Conservation (phyloP, 2,888 invertebrate species). For the Octonoba sinensis region DNA sequence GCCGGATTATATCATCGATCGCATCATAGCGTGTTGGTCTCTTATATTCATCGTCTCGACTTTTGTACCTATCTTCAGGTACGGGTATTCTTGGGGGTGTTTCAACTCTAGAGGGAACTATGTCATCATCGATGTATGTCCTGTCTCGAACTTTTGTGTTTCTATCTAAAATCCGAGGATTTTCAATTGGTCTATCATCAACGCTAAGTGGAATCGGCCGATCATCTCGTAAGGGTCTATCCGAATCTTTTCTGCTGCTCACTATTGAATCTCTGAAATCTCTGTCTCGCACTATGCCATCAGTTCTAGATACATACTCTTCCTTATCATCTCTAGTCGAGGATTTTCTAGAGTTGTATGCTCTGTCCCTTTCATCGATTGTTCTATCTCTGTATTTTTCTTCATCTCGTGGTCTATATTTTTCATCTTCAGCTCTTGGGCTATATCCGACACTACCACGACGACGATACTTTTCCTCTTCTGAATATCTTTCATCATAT, state of each 20-base stretch:
- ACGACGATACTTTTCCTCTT: not conserved
- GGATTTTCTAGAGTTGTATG: not conserved
- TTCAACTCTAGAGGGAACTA: not conserved
- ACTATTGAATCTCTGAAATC: not conserved
- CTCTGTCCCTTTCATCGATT: not conserved
- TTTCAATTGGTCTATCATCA: not conserved
- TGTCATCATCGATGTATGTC: not conserved
- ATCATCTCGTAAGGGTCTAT: not conserved
- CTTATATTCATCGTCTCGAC: slow-evolving; percentile 1
- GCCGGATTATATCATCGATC: slow-evolving; percentile 15
- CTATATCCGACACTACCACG: slow-evolving; percentile 1
- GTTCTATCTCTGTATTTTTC: slow-evolving; percentile 15
- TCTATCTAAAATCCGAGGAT: not conserved
- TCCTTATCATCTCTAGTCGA: not conserved
- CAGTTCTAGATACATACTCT: not conserved
- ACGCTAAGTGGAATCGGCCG: not conserved
- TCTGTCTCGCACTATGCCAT: not conserved
- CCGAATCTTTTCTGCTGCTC: not conserved
- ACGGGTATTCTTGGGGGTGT: not conserved
- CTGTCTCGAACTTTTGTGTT: not conserved
- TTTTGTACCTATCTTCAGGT: not conserved
- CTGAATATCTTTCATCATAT: slow-evolving; percentile 3
- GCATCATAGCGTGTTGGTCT: slow-evolving; percentile 20
- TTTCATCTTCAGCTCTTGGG: not conserved
- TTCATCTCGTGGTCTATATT: not conserved